Base-by-base conservation (phyloP, 2,888 invertebrate genomes). In the Disparrhopalites patrizii region DNA sequence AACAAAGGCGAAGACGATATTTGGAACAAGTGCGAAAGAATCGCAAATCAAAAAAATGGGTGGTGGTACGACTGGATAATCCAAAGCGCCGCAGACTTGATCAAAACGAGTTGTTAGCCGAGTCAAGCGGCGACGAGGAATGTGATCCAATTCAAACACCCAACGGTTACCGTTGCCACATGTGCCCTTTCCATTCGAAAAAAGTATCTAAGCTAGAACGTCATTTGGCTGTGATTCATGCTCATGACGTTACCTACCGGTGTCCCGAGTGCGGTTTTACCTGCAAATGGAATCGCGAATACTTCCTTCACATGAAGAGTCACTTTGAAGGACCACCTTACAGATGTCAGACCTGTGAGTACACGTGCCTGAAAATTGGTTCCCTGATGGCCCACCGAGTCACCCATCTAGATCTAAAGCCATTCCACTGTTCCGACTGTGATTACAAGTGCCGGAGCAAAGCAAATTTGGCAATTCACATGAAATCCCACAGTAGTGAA, bases 281-380 rank as follows among this genome's bases (percentile, higher is more conserved):
- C 52, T 84, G 84, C 73, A 83, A 83, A 70, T 85, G 85, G 80
- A 85, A 85, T 75, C 81, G 84, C 33, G 83, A 83, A 73, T 86
- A 84, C 78, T 82, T 84, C 70, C 80, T 81, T 68, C 86, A 86
- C 76, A 84, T 85, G 83, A 83, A 83, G 74, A 80, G 79, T 27
- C 83, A 83, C 78, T 85, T 84, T 76, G 78, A 80, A 55, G 85
- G 85, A 20, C 85, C 85, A n/a, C 85, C 86, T n/a, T 85, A 82
- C 76, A 80, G 81, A 72, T 87, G 86, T 77, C 85, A 85, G 73
- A 80, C 80, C 62, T 87, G 87, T 68, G 79, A 78, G n/a, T 83
- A 80, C 71, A 77, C 76, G 1, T 78, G 79, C n/a, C 80, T 80
- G 25, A 78, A 80, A 47, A 80, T 87, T 64, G 82, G 84, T 30